These are phyloP conservation scores for Hippocampus abdominalis DNA, from an alignment of 2,113 vertebrate genomes.

Conservation along the genomic window DNA sequence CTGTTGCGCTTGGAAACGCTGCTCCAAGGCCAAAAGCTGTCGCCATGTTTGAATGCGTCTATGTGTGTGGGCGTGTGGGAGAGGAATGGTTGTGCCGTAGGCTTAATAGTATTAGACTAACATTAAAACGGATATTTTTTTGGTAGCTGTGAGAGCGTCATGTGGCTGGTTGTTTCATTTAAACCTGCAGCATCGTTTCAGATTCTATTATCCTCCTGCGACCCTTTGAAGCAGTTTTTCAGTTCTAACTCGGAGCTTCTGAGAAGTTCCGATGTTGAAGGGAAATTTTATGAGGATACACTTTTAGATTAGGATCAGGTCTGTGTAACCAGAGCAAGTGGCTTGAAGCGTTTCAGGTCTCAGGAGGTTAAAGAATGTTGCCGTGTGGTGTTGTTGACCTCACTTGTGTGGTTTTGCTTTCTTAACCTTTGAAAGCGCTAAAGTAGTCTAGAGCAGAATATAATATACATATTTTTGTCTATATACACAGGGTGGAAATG, in stretches of 20 bases:
- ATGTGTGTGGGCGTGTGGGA: neutral
- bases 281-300: neutral
- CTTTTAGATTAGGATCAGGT: neutral
- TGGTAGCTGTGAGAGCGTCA: neutral
- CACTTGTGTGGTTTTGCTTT: slow-evolving; percentile 15
- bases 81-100: neutral
- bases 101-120: slow-evolving; percentile 23
- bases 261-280: neutral
- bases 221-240: neutral
- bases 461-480: slow-evolving; percentile 40
- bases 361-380: slow-evolving; percentile 6
- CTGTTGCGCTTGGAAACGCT: slow-evolving; percentile 19
- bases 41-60: neutral
- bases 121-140: neutral
- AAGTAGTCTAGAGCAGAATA: slow-evolving; percentile 14
- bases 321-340: neutral
- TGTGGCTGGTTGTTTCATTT: neutral
- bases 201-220: neutral
- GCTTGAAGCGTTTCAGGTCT: neutral
- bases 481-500: slow-evolving; percentile 64
- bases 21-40: slow-evolving; percentile 27
- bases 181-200: neutral
- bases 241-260: neutral
- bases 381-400: neutral
- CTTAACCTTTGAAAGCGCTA: slow-evolving; percentile 1